These are phyloP conservation scores for Julus scandinavius DNA, from an alignment of 2,888 invertebrate genomes.

Conservation along the genomic window DNA sequence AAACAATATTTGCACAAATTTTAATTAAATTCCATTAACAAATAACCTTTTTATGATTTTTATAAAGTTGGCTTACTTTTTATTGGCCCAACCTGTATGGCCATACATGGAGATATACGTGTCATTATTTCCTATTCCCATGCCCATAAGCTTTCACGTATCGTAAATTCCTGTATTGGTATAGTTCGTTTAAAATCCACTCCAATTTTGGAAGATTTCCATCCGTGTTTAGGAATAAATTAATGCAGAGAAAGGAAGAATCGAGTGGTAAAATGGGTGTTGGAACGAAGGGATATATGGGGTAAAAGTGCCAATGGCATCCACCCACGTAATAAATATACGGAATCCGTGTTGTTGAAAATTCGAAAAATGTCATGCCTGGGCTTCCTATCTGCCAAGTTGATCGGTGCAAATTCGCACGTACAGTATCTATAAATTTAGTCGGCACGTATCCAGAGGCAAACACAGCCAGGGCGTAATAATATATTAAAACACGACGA, in stretches of 20 bases:
- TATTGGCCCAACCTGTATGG: too few relatives aligned
- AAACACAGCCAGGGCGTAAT: neutral
- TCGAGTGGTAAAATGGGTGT: neutral
- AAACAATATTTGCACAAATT: too few relatives aligned
- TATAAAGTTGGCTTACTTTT: too few relatives aligned
- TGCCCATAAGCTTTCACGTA: too few relatives aligned
- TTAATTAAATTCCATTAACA: too few relatives aligned
- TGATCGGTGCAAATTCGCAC: neutral
- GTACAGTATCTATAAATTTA: neutral
- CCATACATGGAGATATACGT: too few relatives aligned
- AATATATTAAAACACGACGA: neutral
- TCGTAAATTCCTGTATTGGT: too few relatives aligned
- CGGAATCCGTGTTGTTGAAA: neutral
- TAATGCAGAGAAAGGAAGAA: neutral
- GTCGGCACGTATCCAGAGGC: neutral
- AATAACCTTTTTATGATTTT: too few relatives aligned
- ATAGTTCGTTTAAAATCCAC: neutral
- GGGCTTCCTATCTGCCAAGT: neutral
- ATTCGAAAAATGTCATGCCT: neutral
- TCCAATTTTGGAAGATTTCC: neutral
- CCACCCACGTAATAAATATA: neutral
- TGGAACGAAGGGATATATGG: neutral
- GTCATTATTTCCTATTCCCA: too few relatives aligned
- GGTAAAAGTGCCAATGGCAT: neutral
- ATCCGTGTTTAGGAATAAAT: neutral